phyloP scores from a whole-genome alignment of 2,888 invertebrate genomes.

The Drosophila anomalipes region DNA sequence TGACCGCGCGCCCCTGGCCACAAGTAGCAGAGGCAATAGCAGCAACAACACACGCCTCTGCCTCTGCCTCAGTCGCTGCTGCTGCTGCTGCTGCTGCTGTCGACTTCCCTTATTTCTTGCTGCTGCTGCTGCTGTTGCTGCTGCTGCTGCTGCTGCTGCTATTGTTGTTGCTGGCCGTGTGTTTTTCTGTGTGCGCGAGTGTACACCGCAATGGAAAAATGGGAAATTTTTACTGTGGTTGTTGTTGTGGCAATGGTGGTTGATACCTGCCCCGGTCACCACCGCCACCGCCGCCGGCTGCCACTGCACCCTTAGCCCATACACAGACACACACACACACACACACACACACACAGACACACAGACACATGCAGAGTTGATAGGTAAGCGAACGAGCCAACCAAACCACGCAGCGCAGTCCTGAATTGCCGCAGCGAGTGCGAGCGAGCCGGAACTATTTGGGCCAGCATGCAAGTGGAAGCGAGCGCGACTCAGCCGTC shows the following conservation, averaged over 20 bases:
- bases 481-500: constrained; percentile 30
- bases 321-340: constrained; percentile 32
- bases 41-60: constrained; percentile 51
- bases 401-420: constrained; percentile 74
- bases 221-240: constrained; percentile 85
- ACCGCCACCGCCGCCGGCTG: constrained; percentile 46
- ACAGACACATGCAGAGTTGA: constrained; percentile 32
- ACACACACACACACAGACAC: constrained; percentile 21
- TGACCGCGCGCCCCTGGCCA: constrained; percentile 71
- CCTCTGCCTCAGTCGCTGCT: constrained; percentile 22
- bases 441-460: constrained; percentile 34
- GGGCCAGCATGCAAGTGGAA: constrained; percentile 15
- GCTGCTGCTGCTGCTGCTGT: constrained; percentile 11
- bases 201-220: constrained; percentile 84
- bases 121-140: constrained; percentile 28
- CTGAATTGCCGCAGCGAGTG: constrained; percentile 48
- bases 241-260: constrained; percentile 85
- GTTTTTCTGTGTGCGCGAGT: constrained; percentile 64
- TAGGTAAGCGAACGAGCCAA: constrained; percentile 76
- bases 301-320: constrained; percentile 76
- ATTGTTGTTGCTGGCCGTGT: constrained; percentile 41
- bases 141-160: constrained; percentile 18
- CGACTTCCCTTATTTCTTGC: constrained; percentile 59
- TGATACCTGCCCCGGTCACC: constrained; percentile 80
- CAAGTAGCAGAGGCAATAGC: constrained; percentile 59